Evolutionary conservation across 2,888 invertebrate species (phyloP), one percentile per base, ranked within the genome.

Genomic region (Acronicta psi): DNA sequence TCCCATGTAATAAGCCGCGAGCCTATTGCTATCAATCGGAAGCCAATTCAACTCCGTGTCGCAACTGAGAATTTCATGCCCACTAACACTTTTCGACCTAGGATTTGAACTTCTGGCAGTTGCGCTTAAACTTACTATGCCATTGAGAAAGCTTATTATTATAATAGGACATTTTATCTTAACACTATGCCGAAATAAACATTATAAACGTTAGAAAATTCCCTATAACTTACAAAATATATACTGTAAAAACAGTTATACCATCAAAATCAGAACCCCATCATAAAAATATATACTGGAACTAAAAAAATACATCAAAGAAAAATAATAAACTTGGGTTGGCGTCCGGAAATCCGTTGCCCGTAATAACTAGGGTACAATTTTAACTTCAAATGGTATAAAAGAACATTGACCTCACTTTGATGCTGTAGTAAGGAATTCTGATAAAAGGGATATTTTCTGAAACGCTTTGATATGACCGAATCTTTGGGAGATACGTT

Each of bases 241-340:
- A 20, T 8, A 34, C 20, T 0, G 34, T 25, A 45, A 52, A 64
- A 58, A 56, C 34, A 44, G 55, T 53, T 54, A 20, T 20, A 59
- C 51, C 25, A 29, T 18, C 10, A 61, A 59, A 64, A 59, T 25
- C 40, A 36, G 41, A 37, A 42, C 14, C 25, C 36, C 44, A 17
- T 46, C 45, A 45, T 11, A 52, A 62, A 66, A 60, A 56, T 46
- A 36, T 8, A 37, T 17, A 41, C 43, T 36, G 34, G 73, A 72
- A 80, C 79, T 82, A 81, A 73, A 69, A 75, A 75, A 79, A 76
- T 67, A 77, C 81, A 83, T 86, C 84, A 84, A 86, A 83, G 75
- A 80, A 77, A 84, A 79, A 83, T 85, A 83, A 87, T 84, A 87
- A 83, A 82, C 82, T 74, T 73, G 72, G 71, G 68, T 79, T 79